These are phyloP conservation scores for Zaprionus nigranus DNA, from an alignment of 1,140 invertebrate species.

Conservation along the genomic window DNA sequence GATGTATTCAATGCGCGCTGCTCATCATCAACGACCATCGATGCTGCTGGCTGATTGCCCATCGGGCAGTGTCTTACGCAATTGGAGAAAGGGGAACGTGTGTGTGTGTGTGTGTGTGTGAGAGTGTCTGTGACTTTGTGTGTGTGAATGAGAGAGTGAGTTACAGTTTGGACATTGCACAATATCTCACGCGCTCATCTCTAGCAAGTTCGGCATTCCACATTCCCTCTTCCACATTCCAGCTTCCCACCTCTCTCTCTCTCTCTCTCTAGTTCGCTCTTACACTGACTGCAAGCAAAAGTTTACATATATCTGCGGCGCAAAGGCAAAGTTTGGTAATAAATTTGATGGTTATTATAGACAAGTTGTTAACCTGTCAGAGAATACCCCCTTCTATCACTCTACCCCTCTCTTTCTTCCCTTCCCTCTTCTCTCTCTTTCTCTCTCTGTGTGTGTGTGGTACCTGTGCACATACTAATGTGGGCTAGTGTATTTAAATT, in stretches of 20 bases:
- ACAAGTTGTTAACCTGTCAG: constrained; percentile 8
- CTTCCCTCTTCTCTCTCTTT: no score
- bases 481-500: constrained; percentile 1
- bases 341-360: constrained; percentile 13
- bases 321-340: constrained; percentile 3
- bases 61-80: constrained; percentile 22
- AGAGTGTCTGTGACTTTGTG: not conserved
- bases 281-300: not conserved
- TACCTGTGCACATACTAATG: not conserved
- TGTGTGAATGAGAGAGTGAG: not conserved
- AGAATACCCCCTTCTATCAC: not conserved
- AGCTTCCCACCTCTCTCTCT: constrained; percentile 21
- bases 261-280: constrained; percentile 11
- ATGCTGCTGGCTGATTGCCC: constrained; percentile 38
- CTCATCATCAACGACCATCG: not conserved
- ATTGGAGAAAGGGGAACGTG: constrained; percentile 23
- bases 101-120: no score
- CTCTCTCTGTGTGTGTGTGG: no score
- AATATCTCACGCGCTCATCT: constrained; percentile 8
- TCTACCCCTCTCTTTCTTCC: not conserved
- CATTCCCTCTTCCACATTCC: not conserved
- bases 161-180: not conserved
- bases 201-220: not conserved
- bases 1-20: no score
- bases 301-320: not conserved